These are phyloP conservation scores for Rhagologus leucostigma DNA, from an alignment of 2,113 vertebrate genomes.

Conservation along the genomic window DNA sequence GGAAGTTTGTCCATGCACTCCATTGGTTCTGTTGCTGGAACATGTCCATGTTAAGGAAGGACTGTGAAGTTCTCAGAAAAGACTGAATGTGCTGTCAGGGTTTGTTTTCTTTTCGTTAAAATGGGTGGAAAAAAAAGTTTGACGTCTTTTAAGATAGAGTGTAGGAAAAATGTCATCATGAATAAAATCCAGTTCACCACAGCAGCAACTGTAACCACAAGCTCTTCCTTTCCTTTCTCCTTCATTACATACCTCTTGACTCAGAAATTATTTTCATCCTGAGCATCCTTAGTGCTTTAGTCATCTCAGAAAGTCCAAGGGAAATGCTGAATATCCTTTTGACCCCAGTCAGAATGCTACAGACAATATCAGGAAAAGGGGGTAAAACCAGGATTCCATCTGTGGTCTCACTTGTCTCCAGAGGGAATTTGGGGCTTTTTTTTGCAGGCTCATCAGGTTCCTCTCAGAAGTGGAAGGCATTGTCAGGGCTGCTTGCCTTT, in stretches of 20 bases:
- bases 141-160: background rate
- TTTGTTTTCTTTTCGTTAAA: conserved; percentile 20
- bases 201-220: background rate
- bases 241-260: background rate
- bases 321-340: background rate
- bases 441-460: background rate
- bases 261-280: background rate
- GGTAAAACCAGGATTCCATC: background rate
- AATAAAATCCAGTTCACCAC: background rate
- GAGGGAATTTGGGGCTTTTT: background rate
- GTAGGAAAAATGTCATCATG: background rate
- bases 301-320: background rate
- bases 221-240: background rate
- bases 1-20: background rate
- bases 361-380: background rate
- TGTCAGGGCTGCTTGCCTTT: background rate
- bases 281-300: background rate
- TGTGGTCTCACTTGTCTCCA: background rate
- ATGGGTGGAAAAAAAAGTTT: background rate
- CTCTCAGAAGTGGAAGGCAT: background rate
- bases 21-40: background rate
- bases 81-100: background rate
- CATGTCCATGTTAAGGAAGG: background rate
- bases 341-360: background rate
- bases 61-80: background rate